Conservation (phyloP, 2,888 invertebrate genomes). For the Zygogramma bicolorata region DNA sequence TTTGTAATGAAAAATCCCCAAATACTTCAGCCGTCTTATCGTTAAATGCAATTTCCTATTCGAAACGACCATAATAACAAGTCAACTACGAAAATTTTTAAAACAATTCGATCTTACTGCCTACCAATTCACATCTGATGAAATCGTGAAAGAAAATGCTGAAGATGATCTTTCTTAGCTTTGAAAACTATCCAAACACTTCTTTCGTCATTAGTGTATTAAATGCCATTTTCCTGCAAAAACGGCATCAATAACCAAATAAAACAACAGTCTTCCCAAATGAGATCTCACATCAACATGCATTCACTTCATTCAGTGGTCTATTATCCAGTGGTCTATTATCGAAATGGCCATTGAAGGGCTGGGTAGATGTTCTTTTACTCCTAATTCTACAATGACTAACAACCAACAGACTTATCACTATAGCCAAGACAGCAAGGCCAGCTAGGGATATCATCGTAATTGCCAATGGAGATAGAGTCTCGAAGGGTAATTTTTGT, state of each 20-base stretch:
- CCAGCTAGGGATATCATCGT: constrained; percentile 52
- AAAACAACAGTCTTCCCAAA: not conserved
- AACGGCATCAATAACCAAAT: not conserved
- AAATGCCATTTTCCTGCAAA: not conserved
- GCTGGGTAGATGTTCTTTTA: not conserved
- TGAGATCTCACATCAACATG: not conserved
- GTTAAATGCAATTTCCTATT: too few relatives aligned
- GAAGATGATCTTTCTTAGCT: not conserved
- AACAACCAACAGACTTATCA: not conserved
- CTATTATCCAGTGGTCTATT: too few relatives aligned
- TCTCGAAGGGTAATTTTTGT: constrained; percentile 43
- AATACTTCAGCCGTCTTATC: too few relatives aligned
- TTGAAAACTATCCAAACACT: not conserved
- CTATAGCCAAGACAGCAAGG: not conserved
- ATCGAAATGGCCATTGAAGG: not conserved
- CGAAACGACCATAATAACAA: too few relatives aligned
- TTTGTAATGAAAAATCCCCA: too few relatives aligned
- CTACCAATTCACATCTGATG: not conserved
- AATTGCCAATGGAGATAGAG: constrained; percentile 57
- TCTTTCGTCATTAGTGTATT: not conserved
- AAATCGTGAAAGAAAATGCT: not conserved
- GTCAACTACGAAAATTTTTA: too few relatives aligned
- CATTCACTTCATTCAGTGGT: not conserved
- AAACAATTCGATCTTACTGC: too few relatives aligned
- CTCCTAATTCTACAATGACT: not conserved